Evolutionary conservation across 2,888 invertebrate genomes (phyloP).

Genomic region (Drosophila lutescens): DNA sequence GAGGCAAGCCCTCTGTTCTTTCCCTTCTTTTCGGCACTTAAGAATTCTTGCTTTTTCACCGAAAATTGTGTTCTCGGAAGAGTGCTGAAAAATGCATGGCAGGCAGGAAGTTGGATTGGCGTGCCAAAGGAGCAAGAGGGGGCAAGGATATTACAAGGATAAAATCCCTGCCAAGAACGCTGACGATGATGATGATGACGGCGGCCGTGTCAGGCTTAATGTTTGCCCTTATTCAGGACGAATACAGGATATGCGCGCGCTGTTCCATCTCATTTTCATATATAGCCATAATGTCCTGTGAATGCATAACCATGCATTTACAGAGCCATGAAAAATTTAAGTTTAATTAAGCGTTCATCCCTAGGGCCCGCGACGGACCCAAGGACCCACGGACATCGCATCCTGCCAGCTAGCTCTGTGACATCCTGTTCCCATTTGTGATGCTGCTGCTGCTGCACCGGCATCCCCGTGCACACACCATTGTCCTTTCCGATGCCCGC

Average conservation of each 20-base stretch:
- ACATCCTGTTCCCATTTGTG: conserved; percentile 64
- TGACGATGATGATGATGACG: conserved; percentile 39
- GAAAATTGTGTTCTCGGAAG: conserved; percentile 16
- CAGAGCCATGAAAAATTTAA: conserved; percentile 73
- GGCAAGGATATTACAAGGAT: conserved; percentile 44
- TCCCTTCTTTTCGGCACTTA: conserved; percentile 28
- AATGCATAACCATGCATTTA: conserved; percentile 47
- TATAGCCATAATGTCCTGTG: conserved; percentile 30
- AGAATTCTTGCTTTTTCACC: conserved; percentile 11
- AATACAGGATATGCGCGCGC: conserved; percentile 4
- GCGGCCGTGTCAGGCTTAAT: conserved; percentile 50
- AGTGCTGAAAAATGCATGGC: conserved; percentile 54
- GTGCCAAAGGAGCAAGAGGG: conserved; percentile 47
- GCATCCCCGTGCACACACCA: conserved; percentile 43
- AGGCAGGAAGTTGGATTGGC: conserved; percentile 35
- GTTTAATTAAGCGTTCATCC: conserved; percentile 75
- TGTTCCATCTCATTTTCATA: conserved; percentile 7
- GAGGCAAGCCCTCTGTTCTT: conserved; percentile 23
- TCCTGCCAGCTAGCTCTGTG: conserved; percentile 50
- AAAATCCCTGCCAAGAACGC: conserved; percentile 45
- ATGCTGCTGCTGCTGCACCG: conserved; percentile 24
- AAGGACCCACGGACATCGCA: conserved; percentile 49
- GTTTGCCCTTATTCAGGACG: conserved; percentile 17
- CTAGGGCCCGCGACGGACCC: conserved; percentile 20
- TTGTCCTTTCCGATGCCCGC: conserved; percentile 66